These are phyloP conservation scores for Trachemys scripta DNA, from an alignment of 2,113 vertebrate species.

Conservation along the genomic window DNA sequence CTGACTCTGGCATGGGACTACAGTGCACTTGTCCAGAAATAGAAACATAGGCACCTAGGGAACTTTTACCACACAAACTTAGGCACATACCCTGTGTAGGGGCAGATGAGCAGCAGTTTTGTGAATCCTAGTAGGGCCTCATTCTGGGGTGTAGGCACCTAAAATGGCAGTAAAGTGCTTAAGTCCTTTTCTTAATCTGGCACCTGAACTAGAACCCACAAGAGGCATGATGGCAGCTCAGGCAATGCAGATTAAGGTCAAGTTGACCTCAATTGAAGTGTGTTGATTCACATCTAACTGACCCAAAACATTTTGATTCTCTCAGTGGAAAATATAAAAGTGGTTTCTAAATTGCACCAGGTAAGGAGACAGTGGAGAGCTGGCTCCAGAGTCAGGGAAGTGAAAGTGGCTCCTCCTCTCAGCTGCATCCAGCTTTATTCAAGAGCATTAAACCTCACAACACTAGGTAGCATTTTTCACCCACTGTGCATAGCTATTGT, in stretches of 20 bases:
- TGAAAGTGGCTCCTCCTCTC: neutral
- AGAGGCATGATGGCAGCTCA: neutral
- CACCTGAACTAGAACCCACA: neutral
- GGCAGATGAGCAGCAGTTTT: neutral
- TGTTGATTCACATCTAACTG: neutral
- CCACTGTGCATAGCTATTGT: no score
- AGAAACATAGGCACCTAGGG: no score
- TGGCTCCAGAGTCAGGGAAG: neutral
- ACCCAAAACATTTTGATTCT: neutral
- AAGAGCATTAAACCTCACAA: no score
- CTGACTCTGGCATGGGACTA: no score
- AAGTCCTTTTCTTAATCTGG: neutral
- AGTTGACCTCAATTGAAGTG: neutral
- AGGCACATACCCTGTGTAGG: neutral
- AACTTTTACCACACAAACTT: neutral
- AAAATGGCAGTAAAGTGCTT: neutral
- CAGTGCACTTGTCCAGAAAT: no score
- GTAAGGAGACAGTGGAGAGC: neutral
- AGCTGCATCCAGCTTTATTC: no score
- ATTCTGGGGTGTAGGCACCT: neutral
- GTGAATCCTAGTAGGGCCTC: neutral
- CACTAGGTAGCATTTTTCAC: no score
- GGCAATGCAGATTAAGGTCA: neutral
- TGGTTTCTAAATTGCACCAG: neutral
- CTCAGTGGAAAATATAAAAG: neutral